phyloP scores from a whole-genome alignment of 2,888 invertebrate species.

The Polyommatus iphigenia region DNA sequence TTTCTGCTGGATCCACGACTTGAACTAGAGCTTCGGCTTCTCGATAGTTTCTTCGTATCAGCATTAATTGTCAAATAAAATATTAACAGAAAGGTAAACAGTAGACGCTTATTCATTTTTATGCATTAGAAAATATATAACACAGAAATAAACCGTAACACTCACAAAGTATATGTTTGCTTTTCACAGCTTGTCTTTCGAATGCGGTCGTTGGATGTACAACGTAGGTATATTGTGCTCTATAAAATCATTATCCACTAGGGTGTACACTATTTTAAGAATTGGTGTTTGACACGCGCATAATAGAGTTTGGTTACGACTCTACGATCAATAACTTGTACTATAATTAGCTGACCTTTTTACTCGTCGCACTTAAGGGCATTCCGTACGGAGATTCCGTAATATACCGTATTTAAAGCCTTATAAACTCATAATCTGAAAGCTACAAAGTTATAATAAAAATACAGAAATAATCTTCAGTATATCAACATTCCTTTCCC shows the following conservation, averaged over 20 bases:
- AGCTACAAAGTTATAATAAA: too few species aligned
- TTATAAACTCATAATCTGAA: too few species aligned
- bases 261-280: constrained; percentile 40
- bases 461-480: too few species aligned
- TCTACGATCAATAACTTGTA: constrained; percentile 50
- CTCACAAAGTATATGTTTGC: constrained; percentile 24
- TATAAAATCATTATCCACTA: constrained; percentile 41
- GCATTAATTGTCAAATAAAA: constrained; percentile 45
- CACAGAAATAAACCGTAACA: constrained; percentile 39
- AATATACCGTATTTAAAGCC: too few species aligned
- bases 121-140: constrained; percentile 32
- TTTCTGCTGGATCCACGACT: constrained; percentile 59
- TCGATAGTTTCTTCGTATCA: constrained; percentile 61
- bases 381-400: too few species aligned
- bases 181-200: constrained; percentile 53
- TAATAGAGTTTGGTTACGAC: constrained; percentile 44
- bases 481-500: too few species aligned
- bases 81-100: constrained; percentile 39
- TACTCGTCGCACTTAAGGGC: background rate
- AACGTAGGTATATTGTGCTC: constrained; percentile 53
- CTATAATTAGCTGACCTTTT: constrained; percentile 35
- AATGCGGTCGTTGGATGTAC: constrained; percentile 55
- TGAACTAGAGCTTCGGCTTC: constrained; percentile 64
- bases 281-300: constrained; percentile 48
- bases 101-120: constrained; percentile 38